Percentiles rank a stretch among this genome's conserved stretches.
These are phyloP conservation scores for Drosophila ustulata DNA, from an alignment of 2,888 invertebrate species.

Conservation along the genomic window DNA sequence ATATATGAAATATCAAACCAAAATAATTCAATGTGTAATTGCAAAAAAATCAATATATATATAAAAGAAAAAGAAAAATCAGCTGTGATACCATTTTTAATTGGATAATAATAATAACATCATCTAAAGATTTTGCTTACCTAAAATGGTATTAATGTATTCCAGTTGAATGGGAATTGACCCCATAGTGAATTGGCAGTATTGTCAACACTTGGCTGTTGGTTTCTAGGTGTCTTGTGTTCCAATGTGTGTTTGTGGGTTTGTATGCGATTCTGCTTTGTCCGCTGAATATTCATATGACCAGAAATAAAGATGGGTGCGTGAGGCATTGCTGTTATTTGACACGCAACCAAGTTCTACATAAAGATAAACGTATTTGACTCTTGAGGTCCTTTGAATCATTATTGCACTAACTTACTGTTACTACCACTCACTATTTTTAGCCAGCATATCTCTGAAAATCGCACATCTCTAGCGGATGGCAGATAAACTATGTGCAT, in stretches of 20 bases:
- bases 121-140: too few relatives aligned
- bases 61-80: too few relatives aligned
- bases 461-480: slow-evolving; percentile 8
- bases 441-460: not conserved
- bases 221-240: slow-evolving; percentile 11
- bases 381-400: not conserved
- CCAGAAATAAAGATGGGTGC: slow-evolving; percentile 5
- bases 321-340: not conserved
- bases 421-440: not conserved
- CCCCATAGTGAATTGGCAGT: slow-evolving; percentile 53
- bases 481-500: slow-evolving; percentile 30
- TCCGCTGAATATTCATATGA: slow-evolving; percentile 63
- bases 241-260: slow-evolving; percentile 14
- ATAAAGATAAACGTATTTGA: too few relatives aligned
- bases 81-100: too few relatives aligned
- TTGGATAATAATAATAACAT: too few relatives aligned
- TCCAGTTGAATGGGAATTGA: not conserved
- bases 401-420: not conserved
- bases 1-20: too few relatives aligned
- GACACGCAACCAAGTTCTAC: too few relatives aligned
- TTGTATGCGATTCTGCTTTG: slow-evolving; percentile 16
- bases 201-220: slow-evolving; percentile 58
- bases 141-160: not conserved
- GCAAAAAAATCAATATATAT: too few relatives aligned
- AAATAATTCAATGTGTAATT: too few relatives aligned